Percentiles rank a stretch among this genome's conserved stretches.
Evolutionary conservation across 2,888 invertebrate genomes (phyloP).

Genomic region (Cheilosia vernalis): DNA sequence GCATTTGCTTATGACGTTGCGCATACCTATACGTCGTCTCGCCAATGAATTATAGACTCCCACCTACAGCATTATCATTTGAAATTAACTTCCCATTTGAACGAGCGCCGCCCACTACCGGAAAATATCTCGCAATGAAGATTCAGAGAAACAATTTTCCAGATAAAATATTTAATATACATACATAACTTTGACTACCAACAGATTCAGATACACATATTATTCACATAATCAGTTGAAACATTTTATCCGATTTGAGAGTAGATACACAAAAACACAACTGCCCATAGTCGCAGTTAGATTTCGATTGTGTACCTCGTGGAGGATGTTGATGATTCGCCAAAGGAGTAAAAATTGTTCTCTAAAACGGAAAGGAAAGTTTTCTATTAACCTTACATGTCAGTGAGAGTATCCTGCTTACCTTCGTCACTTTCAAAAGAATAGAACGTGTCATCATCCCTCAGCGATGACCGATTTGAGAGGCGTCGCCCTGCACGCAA

Average conservation of each 20-base stretch:
- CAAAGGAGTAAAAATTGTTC: conserved; percentile 70
- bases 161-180: conserved; percentile 65
- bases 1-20: background rate
- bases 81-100: background rate
- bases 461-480: conserved; percentile 79
- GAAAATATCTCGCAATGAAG: background rate
- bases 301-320: conserved; percentile 62
- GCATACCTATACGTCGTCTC: background rate
- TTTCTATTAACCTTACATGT: background rate
- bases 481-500: conserved; percentile 64
- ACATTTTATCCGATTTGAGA: conserved; percentile 18
- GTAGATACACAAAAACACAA: background rate
- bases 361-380: conserved; percentile 37
- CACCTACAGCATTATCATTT: background rate
- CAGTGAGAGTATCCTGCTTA: conserved; percentile 56
- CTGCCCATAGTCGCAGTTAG: conserved; percentile 9
- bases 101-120: background rate
- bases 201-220: conserved; percentile 20
- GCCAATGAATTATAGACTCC: conserved; percentile 19
- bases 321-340: conserved; percentile 56
- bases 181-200: conserved; percentile 44
- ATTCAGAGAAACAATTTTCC: conserved; percentile 24
- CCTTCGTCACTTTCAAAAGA: conserved; percentile 83
- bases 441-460: conserved; percentile 81
- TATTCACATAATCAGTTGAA: conserved; percentile 39